Conservation (phyloP, 2,113 vertebrate species). For the Peromyscus californicus region DNA sequence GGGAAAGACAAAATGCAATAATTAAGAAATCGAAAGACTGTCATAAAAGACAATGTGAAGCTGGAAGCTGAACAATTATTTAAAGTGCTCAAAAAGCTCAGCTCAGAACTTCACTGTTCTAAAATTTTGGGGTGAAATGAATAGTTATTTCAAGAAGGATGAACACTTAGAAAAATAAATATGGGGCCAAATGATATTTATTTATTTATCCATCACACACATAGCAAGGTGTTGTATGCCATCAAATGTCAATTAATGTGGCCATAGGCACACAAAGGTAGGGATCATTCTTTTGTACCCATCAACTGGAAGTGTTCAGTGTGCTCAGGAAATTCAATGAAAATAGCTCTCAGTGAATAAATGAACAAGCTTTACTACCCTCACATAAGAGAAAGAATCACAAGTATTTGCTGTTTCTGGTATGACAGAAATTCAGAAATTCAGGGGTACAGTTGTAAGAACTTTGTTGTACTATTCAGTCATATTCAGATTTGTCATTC, state of each 20-base stretch:
- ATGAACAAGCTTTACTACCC: not conserved
- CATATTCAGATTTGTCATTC: not conserved
- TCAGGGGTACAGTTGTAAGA: accelerated
- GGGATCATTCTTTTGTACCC: not conserved
- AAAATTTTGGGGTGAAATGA: conserved; percentile 37
- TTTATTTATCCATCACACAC: not conserved
- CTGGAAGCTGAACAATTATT: conserved; percentile 70
- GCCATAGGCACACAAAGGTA: not conserved
- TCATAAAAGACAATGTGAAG: conserved; percentile 77
- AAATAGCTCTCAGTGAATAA: not conserved
- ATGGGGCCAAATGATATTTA: not conserved
- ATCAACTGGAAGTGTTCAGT: not conserved
- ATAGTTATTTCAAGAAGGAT: not conserved
- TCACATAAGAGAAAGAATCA: too few species aligned
- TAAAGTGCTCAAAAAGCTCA: conserved; percentile 46
- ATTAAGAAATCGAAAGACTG: conserved; percentile 80
- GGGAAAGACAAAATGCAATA: conserved; percentile 78
- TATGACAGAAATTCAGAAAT: not conserved
- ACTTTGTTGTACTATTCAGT: not conserved
- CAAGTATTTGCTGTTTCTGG: not conserved
- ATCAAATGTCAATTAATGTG: not conserved
- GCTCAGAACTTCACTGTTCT: conserved; percentile 15
- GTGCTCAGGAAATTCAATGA: not conserved
- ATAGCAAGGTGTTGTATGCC: not conserved
- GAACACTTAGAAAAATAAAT: not conserved